Evolutionary conservation across 2,797 vertebrate species (phyloP).

Genomic region (Anas flavirostris): DNA sequence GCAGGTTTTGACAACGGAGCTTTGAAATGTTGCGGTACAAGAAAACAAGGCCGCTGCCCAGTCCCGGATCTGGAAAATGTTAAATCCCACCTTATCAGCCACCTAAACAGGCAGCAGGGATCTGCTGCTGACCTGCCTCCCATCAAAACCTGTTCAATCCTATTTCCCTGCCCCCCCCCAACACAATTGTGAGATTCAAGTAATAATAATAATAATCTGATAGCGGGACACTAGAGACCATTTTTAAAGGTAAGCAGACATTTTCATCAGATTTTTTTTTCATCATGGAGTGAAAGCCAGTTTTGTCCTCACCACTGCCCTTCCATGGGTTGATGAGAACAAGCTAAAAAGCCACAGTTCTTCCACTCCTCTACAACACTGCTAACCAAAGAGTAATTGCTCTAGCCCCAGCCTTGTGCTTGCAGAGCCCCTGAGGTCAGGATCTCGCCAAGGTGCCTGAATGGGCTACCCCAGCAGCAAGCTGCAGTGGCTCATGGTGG

Average conservation of each 20-base stretch:
- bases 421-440: not conserved
- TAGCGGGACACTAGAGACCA: not conserved
- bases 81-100: constrained; percentile 58
- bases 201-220: not conserved
- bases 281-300: not conserved
- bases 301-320: not conserved
- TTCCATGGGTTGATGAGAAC: not conserved
- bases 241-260: not conserved
- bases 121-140: constrained; percentile 11
- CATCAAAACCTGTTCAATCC: not conserved
- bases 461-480: not conserved
- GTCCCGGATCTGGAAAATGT: constrained; percentile 14
- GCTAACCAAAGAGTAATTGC: not conserved
- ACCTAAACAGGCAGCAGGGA: not conserved
- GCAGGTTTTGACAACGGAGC: not conserved
- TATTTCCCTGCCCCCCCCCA: not conserved
- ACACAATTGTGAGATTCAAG: not conserved
- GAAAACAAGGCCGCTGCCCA: not conserved
- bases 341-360: not conserved
- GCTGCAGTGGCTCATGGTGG: not conserved
- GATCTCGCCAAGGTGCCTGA: not conserved
- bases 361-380: not conserved
- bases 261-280: not conserved
- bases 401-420: not conserved
- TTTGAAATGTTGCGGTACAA: constrained; percentile 11